Evolutionary conservation across 92 coral and sea anemone species (phyloP).

Genomic region (Scolanthus callimorphus): DNA sequence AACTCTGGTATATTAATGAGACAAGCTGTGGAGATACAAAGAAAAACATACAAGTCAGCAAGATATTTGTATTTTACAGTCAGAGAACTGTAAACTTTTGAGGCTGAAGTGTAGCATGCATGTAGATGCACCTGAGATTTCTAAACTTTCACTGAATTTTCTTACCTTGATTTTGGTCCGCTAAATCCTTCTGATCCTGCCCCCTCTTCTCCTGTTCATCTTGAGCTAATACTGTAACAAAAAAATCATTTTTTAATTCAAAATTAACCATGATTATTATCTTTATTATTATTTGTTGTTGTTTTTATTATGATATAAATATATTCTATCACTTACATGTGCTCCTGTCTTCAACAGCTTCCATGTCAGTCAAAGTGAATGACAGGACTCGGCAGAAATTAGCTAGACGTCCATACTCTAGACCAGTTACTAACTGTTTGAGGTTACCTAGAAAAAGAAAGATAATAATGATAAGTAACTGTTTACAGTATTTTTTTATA

Average conservation of each 20-base stretch:
- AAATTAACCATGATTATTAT: too few relatives aligned
- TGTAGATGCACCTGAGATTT: too few relatives aligned
- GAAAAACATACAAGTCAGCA: too few relatives aligned
- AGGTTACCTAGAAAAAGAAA: constrained; percentile 44
- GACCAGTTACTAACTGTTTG: constrained; percentile 49
- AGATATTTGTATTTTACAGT: too few relatives aligned
- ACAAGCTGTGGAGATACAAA: constrained; percentile 44
- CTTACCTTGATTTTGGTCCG: constrained; percentile 89
- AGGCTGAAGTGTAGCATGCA: too few relatives aligned
- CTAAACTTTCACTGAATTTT: too few relatives aligned
- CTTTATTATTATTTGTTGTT: background rate
- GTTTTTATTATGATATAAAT: background rate
- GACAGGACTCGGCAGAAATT: constrained; percentile 91
- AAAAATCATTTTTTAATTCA: background rate
- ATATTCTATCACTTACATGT: constrained; percentile 64
- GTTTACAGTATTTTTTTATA: too few relatives aligned
- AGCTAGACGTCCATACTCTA: constrained; percentile 73
- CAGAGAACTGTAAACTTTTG: too few relatives aligned
- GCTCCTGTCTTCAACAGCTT: constrained; percentile 90
- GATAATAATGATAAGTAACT: background rate
- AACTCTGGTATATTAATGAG: constrained; percentile 84
- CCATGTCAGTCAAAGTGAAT: constrained; percentile 77
- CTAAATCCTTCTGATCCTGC: constrained; percentile 66
- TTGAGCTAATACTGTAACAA: constrained; percentile 62
- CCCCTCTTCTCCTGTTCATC: constrained; percentile 79